phyloP scores from a whole-genome alignment of 1,140 invertebrate genomes.

The Rhynchophorus ferrugineus region DNA sequence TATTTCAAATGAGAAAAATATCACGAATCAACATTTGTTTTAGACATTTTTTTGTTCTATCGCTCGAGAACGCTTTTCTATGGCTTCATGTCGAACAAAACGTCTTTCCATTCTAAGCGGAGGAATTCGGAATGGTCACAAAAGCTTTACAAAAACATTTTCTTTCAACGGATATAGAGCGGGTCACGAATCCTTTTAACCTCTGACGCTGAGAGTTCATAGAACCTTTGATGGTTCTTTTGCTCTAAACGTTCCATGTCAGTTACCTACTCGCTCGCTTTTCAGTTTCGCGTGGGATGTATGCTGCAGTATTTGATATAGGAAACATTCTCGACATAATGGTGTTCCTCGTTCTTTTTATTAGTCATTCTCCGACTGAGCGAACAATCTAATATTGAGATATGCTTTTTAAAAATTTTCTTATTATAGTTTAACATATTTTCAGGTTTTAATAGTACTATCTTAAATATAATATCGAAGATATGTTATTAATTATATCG shows the following conservation, averaged over 20 bases:
- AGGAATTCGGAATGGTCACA: not conserved
- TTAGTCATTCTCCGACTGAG: no score
- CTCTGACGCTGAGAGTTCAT: not conserved
- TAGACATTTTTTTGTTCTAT: not conserved
- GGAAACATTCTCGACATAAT: no score
- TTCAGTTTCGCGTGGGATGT: not conserved
- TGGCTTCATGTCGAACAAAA: not conserved
- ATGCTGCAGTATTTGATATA: not conserved
- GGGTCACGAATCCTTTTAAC: constrained; percentile 2
- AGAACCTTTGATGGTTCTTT: not conserved
- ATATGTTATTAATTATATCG: no score
- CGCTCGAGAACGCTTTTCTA: not conserved
- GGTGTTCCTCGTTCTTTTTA: no score
- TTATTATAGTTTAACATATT: no score
- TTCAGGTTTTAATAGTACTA: no score
- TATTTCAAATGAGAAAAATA: no score
- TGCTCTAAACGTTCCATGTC: not conserved
- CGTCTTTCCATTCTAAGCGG: not conserved
- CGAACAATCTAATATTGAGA: no score
- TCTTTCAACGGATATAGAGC: not conserved
- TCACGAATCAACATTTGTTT: no score
- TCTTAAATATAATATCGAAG: no score
- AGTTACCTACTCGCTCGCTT: not conserved
- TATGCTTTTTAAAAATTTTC: no score
- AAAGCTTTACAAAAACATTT: not conserved